These are phyloP conservation scores for Lophius americanus DNA, from an alignment of 2,797 vertebrate species.

Conservation along the genomic window DNA sequence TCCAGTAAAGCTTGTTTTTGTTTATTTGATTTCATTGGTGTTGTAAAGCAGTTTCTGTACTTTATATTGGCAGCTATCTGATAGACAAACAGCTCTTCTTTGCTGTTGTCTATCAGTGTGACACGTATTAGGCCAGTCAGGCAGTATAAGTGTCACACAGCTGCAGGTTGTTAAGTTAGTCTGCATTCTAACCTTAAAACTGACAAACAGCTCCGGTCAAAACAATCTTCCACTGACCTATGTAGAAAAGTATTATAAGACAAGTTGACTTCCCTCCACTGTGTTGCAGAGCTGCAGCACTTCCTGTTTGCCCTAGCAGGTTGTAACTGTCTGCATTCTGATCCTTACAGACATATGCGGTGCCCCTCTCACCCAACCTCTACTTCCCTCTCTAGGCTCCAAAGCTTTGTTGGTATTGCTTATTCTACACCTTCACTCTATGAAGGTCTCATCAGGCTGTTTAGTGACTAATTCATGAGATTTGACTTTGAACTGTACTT, in stretches of 20 bases:
- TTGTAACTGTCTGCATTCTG: conserved; percentile 62
- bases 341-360: conserved; percentile 41
- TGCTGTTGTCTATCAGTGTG: no score
- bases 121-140: conserved; percentile 23
- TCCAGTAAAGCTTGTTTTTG: conserved; percentile 7
- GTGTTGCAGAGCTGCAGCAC: conserved; percentile 36
- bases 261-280: conserved; percentile 20
- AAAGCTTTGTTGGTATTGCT: conserved; percentile 33
- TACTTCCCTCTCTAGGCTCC: conserved; percentile 49
- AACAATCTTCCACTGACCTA: conserved; percentile 28
- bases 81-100: no score
- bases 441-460: conserved; percentile 52
- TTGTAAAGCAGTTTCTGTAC: conserved; percentile 17
- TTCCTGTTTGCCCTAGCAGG: conserved; percentile 63
- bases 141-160: conserved; percentile 28
- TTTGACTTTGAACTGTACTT: conserved; percentile 57
- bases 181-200: conserved; percentile 43
- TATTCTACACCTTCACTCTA: conserved; percentile 26
- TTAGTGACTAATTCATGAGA: conserved; percentile 69
- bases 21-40: conserved; percentile 5
- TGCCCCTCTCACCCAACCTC: neutral
- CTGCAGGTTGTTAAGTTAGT: neutral
- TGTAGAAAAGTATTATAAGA: conserved; percentile 13
- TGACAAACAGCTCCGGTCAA: conserved; percentile 21
- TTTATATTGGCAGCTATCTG: conserved; percentile 5